Percentiles rank a stretch among this genome's conserved stretches.
Evolutionary conservation across 2,113 vertebrate species (phyloP).

Genomic region (Typhlomys cinereus): DNA sequence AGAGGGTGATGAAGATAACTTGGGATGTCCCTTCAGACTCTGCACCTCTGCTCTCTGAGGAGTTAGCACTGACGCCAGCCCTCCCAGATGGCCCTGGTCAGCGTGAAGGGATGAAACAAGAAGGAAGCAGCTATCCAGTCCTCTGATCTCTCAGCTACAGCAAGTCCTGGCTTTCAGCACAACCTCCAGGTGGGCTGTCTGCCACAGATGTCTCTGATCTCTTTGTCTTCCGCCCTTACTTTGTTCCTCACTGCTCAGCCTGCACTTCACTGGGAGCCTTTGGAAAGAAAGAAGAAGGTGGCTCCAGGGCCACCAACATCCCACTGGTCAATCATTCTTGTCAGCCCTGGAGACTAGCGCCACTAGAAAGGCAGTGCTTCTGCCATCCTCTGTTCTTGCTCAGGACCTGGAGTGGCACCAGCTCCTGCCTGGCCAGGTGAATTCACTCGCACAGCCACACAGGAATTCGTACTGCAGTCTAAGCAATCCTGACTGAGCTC

Average conservation of each 20-base stretch:
- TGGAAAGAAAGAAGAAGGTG: neutral
- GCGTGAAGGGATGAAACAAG: neutral
- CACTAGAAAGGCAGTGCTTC: neutral
- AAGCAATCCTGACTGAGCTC: neutral
- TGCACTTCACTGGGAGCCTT: neutral
- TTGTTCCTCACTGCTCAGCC: too few species aligned
- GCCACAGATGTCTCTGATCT: neutral
- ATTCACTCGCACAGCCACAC: fast-evolving
- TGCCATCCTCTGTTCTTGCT: neutral
- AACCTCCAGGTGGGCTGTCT: neutral
- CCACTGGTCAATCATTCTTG: too few species aligned
- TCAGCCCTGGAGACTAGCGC: neutral
- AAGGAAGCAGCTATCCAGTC: neutral
- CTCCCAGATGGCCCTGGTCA: too few species aligned
- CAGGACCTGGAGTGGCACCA: neutral
- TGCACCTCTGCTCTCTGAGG: neutral
- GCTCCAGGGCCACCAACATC: neutral
- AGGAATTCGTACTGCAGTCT: neutral
- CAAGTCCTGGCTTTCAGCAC: neutral
- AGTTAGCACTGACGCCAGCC: neutral
- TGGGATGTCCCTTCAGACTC: neutral
- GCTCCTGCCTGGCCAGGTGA: neutral
- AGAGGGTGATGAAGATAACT: neutral
- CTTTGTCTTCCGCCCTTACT: neutral
- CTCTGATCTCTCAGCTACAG: neutral